Evolutionary conservation across 2,888 invertebrate species (phyloP).

Genomic region (Catocala sponsa): DNA sequence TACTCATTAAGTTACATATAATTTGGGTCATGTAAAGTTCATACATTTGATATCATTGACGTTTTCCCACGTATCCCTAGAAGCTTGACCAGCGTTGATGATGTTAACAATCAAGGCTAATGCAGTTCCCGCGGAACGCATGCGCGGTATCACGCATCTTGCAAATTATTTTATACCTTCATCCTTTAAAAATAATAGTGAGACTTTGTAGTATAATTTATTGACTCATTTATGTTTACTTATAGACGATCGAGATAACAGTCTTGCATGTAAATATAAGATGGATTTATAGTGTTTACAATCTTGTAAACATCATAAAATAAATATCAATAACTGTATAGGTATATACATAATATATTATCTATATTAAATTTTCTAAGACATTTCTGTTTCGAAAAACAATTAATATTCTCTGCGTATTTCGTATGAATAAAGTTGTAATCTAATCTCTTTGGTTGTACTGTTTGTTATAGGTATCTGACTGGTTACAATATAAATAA

Average conservation of each 20-base stretch:
- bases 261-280: not conserved
- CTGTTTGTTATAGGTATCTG: too few species aligned
- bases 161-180: slow-evolving; percentile 31
- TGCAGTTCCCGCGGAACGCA: slow-evolving; percentile 25
- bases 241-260: not conserved
- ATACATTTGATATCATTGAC: too few species aligned
- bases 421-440: too few species aligned
- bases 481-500: too few species aligned
- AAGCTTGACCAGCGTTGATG: slow-evolving; percentile 39
- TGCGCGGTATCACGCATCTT: slow-evolving; percentile 41
- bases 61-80: slow-evolving; percentile 36
- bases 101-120: slow-evolving; percentile 55
- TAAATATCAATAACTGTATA: too few species aligned
- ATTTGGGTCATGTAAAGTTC: too few species aligned
- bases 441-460: too few species aligned
- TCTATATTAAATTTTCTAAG: too few species aligned
- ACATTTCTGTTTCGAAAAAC: too few species aligned
- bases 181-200: slow-evolving; percentile 36
- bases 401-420: too few species aligned
- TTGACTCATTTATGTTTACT: not conserved
- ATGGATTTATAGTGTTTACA: not conserved
- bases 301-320: not conserved
- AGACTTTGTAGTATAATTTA: slow-evolving; percentile 1
- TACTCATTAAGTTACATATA: too few species aligned
- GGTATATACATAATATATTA: too few species aligned